Evolutionary conservation across 1,140 invertebrate species (phyloP), one percentile per base, ranked within the genome.

Genomic region (Pemphigus obesinymphae): DNA sequence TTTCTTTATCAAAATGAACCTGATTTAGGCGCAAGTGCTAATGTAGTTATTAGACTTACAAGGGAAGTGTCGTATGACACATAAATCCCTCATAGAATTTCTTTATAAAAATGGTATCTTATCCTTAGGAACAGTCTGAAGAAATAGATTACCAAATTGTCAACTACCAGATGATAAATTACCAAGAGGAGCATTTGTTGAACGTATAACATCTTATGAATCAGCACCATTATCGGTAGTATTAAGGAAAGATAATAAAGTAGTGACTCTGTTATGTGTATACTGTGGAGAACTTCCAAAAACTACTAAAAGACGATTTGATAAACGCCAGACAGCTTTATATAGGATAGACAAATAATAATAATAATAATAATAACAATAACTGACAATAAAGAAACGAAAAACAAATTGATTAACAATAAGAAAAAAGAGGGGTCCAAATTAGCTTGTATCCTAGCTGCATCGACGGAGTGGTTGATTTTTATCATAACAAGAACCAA

Each of bases 51-150:
- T 23, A 53, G 58, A 17, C 37, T 82, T 23, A 26, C 53, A 17
- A 82, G 61, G 43, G 23, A n/a, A 40, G 43, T 82, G 1, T 29
- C 40, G 31, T 3, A 66, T 34, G 34, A 66, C 34, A 66, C 34
- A 37, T 66, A 66, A 34, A 66, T 29, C 15, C 34, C 29, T 78
- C 11, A 20, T 48, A 3, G 73, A 31, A n/a, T 29, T 34, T 34
- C 15, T 66, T 10, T 61, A 40, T 55, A 55, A 81, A 55, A 81
- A 58, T 63, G 78, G 53, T 29, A 81, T 81, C 20, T 55, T 40
- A 29, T 10, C 23, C 31, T 17, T 76, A 50, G 73, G 73, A 48
- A 76, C 73, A 29, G 73, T 76, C 20, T 8, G 48, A 11, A 20
- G 48, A 26, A 48, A 50, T 48, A 45, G 43, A 29, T 29, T 76